These are phyloP conservation scores for Mormyrops boulengeri DNA, from an alignment of 2,797 vertebrate species.

Conservation along the genomic window DNA sequence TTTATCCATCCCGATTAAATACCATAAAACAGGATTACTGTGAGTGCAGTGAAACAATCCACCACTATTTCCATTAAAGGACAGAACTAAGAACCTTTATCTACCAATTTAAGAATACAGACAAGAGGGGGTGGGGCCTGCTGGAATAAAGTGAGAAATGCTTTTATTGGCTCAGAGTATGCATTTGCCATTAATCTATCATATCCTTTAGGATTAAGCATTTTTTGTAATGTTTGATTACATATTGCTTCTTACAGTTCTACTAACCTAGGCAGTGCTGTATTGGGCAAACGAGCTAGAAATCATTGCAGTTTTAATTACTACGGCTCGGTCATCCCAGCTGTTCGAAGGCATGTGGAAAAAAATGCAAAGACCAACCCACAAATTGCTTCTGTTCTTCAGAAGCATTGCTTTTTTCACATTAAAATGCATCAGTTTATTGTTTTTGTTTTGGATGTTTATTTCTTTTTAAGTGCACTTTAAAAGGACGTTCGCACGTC, in stretches of 20 bases:
- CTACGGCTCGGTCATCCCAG: background rate
- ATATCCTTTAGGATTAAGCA: conserved; percentile 15
- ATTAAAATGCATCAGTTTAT: background rate
- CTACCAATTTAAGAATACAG: conserved; percentile 65
- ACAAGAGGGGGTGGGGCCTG: background rate
- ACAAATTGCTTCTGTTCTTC: background rate
- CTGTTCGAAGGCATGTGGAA: background rate
- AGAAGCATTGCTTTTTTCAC: background rate
- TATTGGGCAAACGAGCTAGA: background rate
- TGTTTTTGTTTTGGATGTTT: conserved; percentile 7
- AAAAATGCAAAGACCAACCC: background rate
- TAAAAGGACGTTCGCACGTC: background rate
- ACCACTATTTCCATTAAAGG: conserved; percentile 50
- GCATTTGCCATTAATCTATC: conserved; percentile 12
- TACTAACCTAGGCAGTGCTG: background rate
- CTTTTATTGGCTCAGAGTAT: conserved; percentile 19
- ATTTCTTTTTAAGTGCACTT: conserved; percentile 6
- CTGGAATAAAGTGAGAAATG: conserved; percentile 1
- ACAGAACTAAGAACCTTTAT: conserved; percentile 63
- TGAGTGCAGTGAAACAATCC: conserved; percentile 27
- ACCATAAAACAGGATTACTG: conserved; percentile 23
- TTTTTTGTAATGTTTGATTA: conserved; percentile 21
- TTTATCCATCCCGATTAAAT: conserved; percentile 19
- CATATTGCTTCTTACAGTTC: conserved; percentile 14
- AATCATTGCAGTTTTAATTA: background rate